Evolutionary conservation across 2,797 vertebrate genomes (phyloP).

Genomic region (Pipistrellus kuhlii): DNA sequence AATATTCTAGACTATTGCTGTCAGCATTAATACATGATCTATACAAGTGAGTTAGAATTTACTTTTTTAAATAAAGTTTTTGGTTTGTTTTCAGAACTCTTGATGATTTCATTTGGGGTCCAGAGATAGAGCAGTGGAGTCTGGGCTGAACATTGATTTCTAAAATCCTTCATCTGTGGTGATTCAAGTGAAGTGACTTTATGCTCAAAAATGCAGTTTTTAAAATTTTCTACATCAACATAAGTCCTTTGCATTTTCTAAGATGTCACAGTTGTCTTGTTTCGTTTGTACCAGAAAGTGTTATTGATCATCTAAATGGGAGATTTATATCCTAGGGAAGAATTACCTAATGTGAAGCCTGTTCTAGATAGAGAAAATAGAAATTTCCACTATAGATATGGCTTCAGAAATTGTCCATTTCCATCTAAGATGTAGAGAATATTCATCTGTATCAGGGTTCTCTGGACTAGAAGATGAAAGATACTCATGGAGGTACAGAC

Average conservation of each 20-base stretch:
- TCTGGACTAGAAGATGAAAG: not conserved
- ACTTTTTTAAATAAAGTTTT: conserved; percentile 87
- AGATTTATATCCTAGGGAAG: not conserved
- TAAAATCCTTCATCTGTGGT: not conserved
- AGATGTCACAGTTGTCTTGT: not conserved
- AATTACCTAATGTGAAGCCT: not conserved
- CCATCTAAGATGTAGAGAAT: not conserved
- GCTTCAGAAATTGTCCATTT: not conserved
- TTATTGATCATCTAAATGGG: not conserved
- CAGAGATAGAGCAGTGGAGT: not conserved
- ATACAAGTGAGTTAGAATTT: conserved; percentile 80
- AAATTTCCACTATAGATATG: not conserved
- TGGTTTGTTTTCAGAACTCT: conserved; percentile 74
- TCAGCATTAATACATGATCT: conserved; percentile 44
- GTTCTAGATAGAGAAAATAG: not conserved
- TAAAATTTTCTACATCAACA: not conserved
- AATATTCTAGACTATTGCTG: conserved; percentile 69
- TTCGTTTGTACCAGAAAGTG: not conserved
- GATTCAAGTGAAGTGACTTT: not conserved
- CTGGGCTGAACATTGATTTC: not conserved
- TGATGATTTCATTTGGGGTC: conserved; percentile 50
- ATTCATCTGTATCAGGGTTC: not conserved
- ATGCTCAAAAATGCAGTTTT: not conserved
- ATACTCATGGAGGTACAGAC: accelerated
- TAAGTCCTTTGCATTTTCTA: not conserved